phyloP scores from a whole-genome alignment of 2,888 invertebrate genomes.

The Danaus chrysippus region DNA sequence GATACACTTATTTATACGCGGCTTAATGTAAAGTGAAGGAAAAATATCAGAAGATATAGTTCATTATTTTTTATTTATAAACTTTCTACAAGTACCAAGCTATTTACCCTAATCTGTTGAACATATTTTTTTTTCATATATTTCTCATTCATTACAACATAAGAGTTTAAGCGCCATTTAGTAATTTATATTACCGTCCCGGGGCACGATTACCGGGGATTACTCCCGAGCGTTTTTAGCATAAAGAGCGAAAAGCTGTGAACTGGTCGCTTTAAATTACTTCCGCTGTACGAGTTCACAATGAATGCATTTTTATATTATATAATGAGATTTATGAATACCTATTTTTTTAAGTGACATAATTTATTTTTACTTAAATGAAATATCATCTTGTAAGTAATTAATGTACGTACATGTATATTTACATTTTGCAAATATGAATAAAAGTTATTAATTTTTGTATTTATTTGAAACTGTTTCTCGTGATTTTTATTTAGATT shows the following conservation, averaged over 20 bases:
- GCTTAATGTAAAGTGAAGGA: too few species aligned
- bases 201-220: conserved; percentile 21
- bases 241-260: conserved; percentile 11
- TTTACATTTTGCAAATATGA: too few species aligned
- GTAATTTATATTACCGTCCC: conserved; percentile 17
- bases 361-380: not conserved
- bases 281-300: conserved; percentile 6
- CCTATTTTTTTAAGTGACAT: not conserved
- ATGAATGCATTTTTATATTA: conserved; percentile 3
- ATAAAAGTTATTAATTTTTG: too few species aligned
- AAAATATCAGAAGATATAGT: too few species aligned
- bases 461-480: too few species aligned
- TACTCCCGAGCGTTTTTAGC: conserved; percentile 22
- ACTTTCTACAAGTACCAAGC: too few species aligned
- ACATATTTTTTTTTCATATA: conserved; percentile 1
- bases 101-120: too few species aligned
- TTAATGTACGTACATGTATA: too few species aligned
- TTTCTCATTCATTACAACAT: conserved; percentile 16
- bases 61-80: too few species aligned
- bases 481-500: too few species aligned
- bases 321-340: not conserved
- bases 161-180: conserved; percentile 10
- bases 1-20: too few species aligned
- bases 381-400: too few species aligned
- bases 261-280: conserved; percentile 7